Evolutionary conservation across 1,140 invertebrate genomes (phyloP).

Genomic region (Hetaerina americana): DNA sequence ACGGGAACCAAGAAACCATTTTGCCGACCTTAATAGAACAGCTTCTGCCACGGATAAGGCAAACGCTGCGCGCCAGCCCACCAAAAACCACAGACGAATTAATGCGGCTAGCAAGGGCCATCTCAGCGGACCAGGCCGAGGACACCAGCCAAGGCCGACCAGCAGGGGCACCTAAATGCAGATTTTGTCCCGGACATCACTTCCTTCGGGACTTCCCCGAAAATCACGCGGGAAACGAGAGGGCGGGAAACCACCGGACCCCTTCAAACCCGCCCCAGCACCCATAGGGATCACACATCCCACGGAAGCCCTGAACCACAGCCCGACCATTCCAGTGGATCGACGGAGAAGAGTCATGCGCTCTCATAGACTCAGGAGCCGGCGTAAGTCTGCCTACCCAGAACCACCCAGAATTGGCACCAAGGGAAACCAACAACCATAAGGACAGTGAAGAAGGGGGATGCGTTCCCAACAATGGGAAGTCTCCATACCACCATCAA

Average conservation of each 20-base stretch:
- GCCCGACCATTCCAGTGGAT: neutral
- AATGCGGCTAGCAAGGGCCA: neutral
- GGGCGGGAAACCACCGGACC: neutral
- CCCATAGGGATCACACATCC: neutral
- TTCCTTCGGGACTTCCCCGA: constrained; percentile 15
- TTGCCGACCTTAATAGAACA: neutral
- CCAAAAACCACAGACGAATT: neutral
- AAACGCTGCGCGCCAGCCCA: neutral
- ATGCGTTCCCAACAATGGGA: neutral
- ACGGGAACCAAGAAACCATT: neutral
- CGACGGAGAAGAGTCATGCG: neutral
- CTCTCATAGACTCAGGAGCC: neutral
- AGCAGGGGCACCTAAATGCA: constrained; percentile 7
- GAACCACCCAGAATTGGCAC: neutral
- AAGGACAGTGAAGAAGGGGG: neutral
- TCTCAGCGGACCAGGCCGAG: neutral
- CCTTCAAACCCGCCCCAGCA: neutral
- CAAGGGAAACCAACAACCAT: neutral
- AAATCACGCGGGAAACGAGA: neutral
- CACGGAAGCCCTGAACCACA: neutral
- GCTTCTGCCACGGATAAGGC: neutral
- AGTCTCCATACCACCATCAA: neutral
- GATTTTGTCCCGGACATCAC: constrained; percentile 18
- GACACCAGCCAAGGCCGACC: neutral
- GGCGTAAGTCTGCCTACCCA: neutral